Conservation (phyloP, 2,797 vertebrate species). For the Oceanodroma leucorhoa region DNA sequence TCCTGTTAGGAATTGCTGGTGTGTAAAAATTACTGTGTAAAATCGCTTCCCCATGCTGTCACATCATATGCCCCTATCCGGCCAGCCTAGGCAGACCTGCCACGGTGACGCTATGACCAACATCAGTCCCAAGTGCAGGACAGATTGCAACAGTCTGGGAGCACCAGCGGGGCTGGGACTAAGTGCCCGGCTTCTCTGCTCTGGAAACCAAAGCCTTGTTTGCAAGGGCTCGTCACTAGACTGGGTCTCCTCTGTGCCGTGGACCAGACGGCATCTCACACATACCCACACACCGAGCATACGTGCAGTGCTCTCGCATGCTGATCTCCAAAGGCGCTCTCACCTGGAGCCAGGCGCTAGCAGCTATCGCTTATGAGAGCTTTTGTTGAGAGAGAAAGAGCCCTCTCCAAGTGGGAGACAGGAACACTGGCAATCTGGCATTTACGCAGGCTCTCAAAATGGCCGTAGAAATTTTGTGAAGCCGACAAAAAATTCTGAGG, state of each 20-base stretch:
- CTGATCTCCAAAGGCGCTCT: not conserved
- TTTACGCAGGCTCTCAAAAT: not conserved
- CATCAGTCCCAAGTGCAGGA: not conserved
- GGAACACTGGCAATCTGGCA: not conserved
- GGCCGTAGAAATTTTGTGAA: not conserved
- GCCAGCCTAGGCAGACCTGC: not conserved
- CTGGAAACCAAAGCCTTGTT: not conserved
- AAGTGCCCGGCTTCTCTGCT: not conserved
- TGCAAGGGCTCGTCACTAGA: not conserved
- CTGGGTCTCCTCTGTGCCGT: not conserved
- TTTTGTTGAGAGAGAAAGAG: not conserved
- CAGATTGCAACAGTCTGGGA: not conserved
- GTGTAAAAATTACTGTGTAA: not conserved
- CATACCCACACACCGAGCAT: not conserved
- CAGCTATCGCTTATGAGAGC: not conserved
- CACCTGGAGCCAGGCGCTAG: not conserved
- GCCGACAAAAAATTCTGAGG: not conserved
- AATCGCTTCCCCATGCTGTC: not conserved
- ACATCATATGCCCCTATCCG: not conserved
- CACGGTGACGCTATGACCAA: not conserved
- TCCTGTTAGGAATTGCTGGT: not conserved
- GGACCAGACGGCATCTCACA: not conserved
- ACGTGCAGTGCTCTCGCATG: not conserved
- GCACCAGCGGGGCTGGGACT: not conserved
- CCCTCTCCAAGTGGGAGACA: not conserved